phyloP scores from a whole-genome alignment of 2,797 vertebrate genomes.

The Myripristis murdjan region DNA sequence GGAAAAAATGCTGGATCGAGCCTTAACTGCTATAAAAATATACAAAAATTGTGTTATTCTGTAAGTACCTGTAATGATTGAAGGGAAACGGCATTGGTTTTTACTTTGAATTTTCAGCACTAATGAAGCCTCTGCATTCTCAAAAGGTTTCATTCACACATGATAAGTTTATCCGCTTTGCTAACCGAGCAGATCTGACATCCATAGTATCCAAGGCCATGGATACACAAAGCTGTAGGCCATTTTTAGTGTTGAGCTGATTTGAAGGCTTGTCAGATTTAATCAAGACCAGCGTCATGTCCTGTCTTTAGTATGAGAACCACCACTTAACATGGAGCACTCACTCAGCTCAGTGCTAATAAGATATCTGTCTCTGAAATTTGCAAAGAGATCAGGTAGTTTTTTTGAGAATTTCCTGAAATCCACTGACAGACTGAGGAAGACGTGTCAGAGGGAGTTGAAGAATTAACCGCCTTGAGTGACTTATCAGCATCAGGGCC shows the following conservation, averaged over 20 bases:
- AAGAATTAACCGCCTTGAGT: constrained; percentile 30
- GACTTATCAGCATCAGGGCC: neutral
- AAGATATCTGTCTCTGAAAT: constrained; percentile 65
- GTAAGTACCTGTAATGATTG: constrained; percentile 14
- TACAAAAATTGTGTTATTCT: neutral
- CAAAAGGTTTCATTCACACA: constrained; percentile 25
- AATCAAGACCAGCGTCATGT: constrained; percentile 73
- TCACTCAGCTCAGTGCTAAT: constrained; percentile 55
- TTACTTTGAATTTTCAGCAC: constrained; percentile 1
- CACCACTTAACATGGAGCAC: constrained; percentile 67
- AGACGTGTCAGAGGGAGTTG: constrained; percentile 41
- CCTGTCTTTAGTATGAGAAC: constrained; percentile 74
- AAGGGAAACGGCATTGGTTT: neutral
- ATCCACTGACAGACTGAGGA: constrained; percentile 44
- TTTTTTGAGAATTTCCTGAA: constrained; percentile 46
- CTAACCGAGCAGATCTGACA: constrained; percentile 51
- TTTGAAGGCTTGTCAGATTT: constrained; percentile 82
- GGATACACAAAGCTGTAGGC: constrained; percentile 64
- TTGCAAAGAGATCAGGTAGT: constrained; percentile 45
- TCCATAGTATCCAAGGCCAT: constrained; percentile 45
- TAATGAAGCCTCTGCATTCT: constrained; percentile 13
- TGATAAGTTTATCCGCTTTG: constrained; percentile 56
- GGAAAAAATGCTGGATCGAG: neutral
- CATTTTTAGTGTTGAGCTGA: constrained; percentile 72
- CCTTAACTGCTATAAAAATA: constrained; percentile 7